Percentiles rank a stretch among this genome's conserved stretches.
These are phyloP conservation scores for Thunnus thynnus DNA, from an alignment of 2,113 vertebrate genomes.

Conservation along the genomic window DNA sequence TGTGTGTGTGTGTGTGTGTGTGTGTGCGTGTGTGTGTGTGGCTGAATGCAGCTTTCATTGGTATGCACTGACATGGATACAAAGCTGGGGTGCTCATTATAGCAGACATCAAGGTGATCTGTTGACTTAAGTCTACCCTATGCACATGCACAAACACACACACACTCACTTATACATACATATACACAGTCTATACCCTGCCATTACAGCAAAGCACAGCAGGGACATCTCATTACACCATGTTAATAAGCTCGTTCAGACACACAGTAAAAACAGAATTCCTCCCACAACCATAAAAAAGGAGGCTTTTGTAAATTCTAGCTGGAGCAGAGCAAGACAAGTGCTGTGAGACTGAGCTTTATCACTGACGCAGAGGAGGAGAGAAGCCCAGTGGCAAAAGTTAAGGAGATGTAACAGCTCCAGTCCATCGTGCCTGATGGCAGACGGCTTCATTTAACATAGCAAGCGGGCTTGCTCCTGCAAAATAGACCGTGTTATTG, in stretches of 20 bases:
- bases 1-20: constrained; percentile 15
- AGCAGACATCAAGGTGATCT: constrained; percentile 67
- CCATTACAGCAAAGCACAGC: constrained; percentile 61
- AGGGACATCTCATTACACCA: constrained; percentile 61
- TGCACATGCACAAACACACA: constrained; percentile 37
- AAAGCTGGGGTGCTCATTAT: constrained; percentile 66
- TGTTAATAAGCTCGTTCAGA: constrained; percentile 20
- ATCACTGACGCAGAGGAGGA: background rate
- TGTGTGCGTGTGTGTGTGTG: constrained; percentile 23
- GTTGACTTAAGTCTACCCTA: constrained; percentile 47
- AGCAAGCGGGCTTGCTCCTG: constrained; percentile 12
- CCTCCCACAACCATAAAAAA: constrained; percentile 16
- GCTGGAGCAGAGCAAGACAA: background rate
- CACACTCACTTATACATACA: constrained; percentile 4
- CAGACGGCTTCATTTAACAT: constrained; percentile 69
- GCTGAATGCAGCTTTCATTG: constrained; percentile 53
- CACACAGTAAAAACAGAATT: constrained; percentile 26
- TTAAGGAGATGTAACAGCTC: constrained; percentile 65
- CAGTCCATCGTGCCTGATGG: constrained; percentile 47
- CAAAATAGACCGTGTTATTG: constrained; percentile 32
- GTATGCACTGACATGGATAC: constrained; percentile 65
- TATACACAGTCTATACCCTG: constrained; percentile 19
- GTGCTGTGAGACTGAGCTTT: constrained; percentile 18
- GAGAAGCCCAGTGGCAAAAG: constrained; percentile 37
- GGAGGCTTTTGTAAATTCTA: background rate